Base-by-base conservation (phyloP, 2,797 vertebrate genomes). In the Lacerta viridis region DNA sequence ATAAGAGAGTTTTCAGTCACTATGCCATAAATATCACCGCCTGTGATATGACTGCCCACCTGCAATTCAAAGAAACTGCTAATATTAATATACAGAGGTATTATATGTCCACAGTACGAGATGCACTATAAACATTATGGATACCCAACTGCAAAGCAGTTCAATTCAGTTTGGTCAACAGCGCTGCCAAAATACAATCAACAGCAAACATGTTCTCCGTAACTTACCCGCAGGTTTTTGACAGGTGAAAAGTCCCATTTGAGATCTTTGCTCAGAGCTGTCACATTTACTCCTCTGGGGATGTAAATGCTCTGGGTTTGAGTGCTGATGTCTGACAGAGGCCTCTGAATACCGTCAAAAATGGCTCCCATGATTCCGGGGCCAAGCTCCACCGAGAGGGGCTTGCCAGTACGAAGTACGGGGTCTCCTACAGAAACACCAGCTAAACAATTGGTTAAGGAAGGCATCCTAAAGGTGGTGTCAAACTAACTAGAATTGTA, bases 351-450 rank as follows among this genome's bases (percentile, higher is more conserved):
- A 92, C 99, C 99, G 84, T 99, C 99, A 97, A 99, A 99, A 96
- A 99, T 99, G 92, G 99, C 98, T 92, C 98, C 98, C 99, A 99
- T 99, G 94, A 99, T 98, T 87, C 99, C 99, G 7, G 99, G 99
- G 8, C 99, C 99, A 66, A 99, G 95, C 92, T 99, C 99, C 33
- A 99, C 99, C 0, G 99, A 99, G 1, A 99, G 97, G 0, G 99
- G 99, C 93, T 99, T 99, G 81, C 99, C 99, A 15, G 99, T 99
- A 20, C 99, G 98, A 17, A 99, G 98, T 39, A 99, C 99, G 43
- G 99, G 99, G 94, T 99, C 99, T 86, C 99, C 99, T 23, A 99
- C 99, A 33, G 98, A 99, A 85, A 99, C 99, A 61, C 99, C 99
- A 92, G 99, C 99, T 99, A 90, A 74, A 89, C 68, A 92, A 5